These are phyloP conservation scores for Ferdinandea cuprea DNA, from an alignment of 2,888 invertebrate species.

Conservation along the genomic window DNA sequence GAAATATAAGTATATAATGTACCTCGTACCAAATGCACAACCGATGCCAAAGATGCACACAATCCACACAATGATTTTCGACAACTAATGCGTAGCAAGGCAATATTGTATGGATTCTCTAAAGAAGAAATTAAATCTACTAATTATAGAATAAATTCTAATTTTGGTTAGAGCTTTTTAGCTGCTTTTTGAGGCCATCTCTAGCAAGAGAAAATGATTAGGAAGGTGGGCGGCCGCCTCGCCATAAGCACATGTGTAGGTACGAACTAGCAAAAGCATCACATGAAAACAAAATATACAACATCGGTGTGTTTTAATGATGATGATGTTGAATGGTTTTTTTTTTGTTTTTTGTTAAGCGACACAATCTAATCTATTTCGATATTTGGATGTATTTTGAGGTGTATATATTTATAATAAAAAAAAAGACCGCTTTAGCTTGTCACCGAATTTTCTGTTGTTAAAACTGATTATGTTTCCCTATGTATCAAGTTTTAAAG, in stretches of 20 bases:
- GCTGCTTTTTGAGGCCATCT: slow-evolving; percentile 71
- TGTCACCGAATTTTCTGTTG: slow-evolving; percentile 6
- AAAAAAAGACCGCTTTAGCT: slow-evolving; percentile 23
- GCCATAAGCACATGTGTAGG: slow-evolving; percentile 60
- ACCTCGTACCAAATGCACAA: slow-evolving; percentile 13
- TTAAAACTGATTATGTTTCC: neutral
- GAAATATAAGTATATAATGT: neutral
- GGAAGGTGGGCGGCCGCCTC: slow-evolving; percentile 58
- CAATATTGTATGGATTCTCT: slow-evolving; percentile 24
- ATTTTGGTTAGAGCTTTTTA: slow-evolving; percentile 73
- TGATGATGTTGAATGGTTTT: slow-evolving; percentile 41
- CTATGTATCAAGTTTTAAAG: neutral
- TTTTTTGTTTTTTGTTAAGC: slow-evolving; percentile 20
- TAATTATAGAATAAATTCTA: slow-evolving; percentile 74
- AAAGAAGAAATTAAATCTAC: slow-evolving; percentile 41
- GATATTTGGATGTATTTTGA: slow-evolving; percentile 40
- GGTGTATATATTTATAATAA: neutral
- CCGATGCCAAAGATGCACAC: neutral
- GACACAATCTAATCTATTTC: slow-evolving; percentile 51
- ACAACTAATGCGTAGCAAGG: slow-evolving; percentile 51
- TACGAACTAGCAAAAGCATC: slow-evolving; percentile 46
- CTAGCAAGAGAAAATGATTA: slow-evolving; percentile 54
- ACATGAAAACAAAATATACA: slow-evolving; percentile 30
- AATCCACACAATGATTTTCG: slow-evolving; percentile 14
- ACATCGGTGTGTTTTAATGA: slow-evolving; percentile 49